phyloP scores from a whole-genome alignment of 2,797 vertebrate species.

The Sciurus vulgaris region DNA sequence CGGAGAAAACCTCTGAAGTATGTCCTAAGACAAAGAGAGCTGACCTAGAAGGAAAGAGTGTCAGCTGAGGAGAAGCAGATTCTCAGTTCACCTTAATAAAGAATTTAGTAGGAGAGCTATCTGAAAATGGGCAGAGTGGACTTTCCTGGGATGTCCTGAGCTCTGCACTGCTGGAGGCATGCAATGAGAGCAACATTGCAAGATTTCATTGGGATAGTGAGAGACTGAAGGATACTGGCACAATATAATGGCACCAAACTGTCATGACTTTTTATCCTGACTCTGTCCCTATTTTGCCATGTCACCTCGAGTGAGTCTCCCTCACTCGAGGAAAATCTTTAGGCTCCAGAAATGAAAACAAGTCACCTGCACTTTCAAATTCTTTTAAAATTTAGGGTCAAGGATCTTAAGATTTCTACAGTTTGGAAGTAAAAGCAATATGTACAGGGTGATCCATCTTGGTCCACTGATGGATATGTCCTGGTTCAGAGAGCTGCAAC shows the following conservation, averaged over 20 bases:
- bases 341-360: neutral
- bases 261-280: neutral
- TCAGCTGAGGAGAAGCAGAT: neutral
- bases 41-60: neutral
- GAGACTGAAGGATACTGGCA: too few species aligned
- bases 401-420: neutral
- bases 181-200: neutral
- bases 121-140: neutral
- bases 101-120: neutral
- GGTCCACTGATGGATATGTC: neutral
- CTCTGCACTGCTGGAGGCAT: neutral
- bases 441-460: neutral
- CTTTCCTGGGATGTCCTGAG: neutral
- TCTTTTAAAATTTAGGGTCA: slow-evolving; percentile 21
- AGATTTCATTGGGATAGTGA: neutral
- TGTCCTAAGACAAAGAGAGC: neutral
- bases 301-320: neutral
- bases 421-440: slow-evolving; percentile 29
- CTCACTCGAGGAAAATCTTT: neutral
- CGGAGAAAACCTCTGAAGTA: neutral
- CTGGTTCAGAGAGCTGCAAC: neutral
- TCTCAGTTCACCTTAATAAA: neutral
- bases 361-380: slow-evolving; percentile 11
- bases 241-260: neutral
- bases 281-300: neutral